Conservation (phyloP, 2,113 vertebrate species). For the Pseudolaguvia tuberculata region DNA sequence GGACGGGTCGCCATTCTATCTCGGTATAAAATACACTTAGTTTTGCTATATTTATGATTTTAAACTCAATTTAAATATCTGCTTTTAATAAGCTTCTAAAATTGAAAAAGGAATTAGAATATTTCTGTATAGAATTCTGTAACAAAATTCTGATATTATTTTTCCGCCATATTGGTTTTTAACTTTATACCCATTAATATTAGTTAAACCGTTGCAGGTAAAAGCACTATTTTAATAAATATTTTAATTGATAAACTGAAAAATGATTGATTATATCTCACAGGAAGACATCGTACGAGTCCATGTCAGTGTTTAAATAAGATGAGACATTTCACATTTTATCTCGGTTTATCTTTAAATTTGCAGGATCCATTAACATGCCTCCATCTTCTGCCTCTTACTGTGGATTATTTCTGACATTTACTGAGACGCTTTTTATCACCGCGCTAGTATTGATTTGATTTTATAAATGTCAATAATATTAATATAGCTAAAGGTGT, state of each 20-base stretch:
- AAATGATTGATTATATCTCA: background rate
- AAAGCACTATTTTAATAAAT: background rate
- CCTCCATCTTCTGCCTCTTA: background rate
- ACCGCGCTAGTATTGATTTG: background rate
- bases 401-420: background rate
- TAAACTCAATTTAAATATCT: too few relatives aligned
- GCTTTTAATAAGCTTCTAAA: background rate
- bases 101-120: background rate
- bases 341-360: background rate
- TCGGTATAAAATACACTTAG: too few relatives aligned
- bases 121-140: background rate
- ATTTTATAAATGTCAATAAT: background rate
- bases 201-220: background rate
- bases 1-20: too few relatives aligned
- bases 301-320: background rate
- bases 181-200: background rate
- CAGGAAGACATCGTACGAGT: background rate
- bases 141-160: background rate
- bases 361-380: background rate
- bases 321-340: background rate
- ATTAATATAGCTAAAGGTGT: background rate
- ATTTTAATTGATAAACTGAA: background rate
- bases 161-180: background rate
- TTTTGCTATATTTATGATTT: too few relatives aligned
- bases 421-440: background rate